Evolutionary conservation across 2,888 invertebrate genomes (phyloP), one percentile per base, ranked within the genome.

Genomic region (Trachelus tabidus): DNA sequence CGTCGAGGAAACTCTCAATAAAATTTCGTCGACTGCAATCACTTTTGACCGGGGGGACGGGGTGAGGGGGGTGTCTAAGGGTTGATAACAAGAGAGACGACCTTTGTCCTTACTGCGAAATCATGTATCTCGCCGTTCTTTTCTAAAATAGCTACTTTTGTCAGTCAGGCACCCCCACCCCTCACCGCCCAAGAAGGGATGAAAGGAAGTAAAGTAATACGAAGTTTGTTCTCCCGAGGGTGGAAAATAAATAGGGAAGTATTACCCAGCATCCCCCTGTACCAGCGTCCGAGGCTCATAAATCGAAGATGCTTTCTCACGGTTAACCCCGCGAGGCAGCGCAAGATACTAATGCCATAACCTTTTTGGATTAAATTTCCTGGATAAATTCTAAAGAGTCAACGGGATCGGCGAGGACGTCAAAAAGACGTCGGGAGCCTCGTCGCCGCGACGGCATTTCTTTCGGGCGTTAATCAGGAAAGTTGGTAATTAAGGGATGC

Each of bases 401-500:
- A 30, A 71, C 71, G 31, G 71, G 30, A 23, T 30, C 3, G 71
- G 23, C 9, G 1, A 15, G 1, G 23, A 56, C 23, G 56, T 56
- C 56, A 56, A 6, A 6, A 56, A 6, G 56, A 56, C 56, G 56
- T 56, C 15, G 23, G 23, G 15, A 0, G 6, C 1, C 1, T 40
- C 6, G 6, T 3, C 31, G 31, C 11, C 34, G 71, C 34, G 31
- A 34, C 30, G 71, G 12, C 30, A 71, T n/a, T 34, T 34, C 71
- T 71, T 71, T 75, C 71, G 4, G 30, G 12, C 31, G 69, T 11
- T 68, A 75, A 77, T 77, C 77, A 77, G 75, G 35, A 68, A 75
- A 75, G 56, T 56, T 56, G 23, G 69, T 75, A 69, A 74, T 77
- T 77, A 77, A 77, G 34, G 69, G 34, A 34, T 56, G 56, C 40